A percentile compares a stretch with the other conserved stretches of the same genome.
Evolutionary conservation across 1,140 invertebrate species (phyloP).

Genomic region (Drosophila nasuta): DNA sequence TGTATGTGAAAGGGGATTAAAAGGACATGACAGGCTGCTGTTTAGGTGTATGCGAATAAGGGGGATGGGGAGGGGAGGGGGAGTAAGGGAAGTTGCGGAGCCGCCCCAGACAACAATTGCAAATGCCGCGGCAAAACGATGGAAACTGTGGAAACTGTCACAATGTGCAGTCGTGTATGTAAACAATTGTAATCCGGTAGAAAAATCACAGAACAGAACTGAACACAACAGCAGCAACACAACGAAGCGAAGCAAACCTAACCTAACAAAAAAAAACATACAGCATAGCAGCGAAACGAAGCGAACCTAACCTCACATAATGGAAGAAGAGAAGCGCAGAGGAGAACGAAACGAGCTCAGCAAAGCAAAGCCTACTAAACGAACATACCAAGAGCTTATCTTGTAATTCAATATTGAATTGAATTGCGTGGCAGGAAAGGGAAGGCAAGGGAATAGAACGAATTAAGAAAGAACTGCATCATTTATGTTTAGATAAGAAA

Average conservation of each 20-base stretch:
- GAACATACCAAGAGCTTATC: background rate
- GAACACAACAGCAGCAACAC: background rate
- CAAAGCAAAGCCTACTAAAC: conserved; percentile 13
- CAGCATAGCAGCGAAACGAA: background rate
- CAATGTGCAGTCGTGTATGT: conserved; percentile 80
- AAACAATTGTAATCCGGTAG: conserved; percentile 80
- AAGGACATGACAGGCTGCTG: conserved; percentile 60
- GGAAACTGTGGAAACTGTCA: conserved; percentile 68
- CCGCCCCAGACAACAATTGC: conserved; percentile 59
- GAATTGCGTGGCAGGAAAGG: background rate
- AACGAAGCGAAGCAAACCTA: conserved; percentile 2
- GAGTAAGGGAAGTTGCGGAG: background rate
- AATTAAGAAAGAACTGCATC: no score
- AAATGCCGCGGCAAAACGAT: conserved; percentile 35
- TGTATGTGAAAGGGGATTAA: conserved; percentile 41
- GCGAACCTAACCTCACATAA: conserved; percentile 16
- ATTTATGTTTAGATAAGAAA: no score
- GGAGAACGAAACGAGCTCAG: background rate
- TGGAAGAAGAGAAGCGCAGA: background rate
- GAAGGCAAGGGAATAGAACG: no score
- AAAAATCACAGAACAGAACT: conserved; percentile 65
- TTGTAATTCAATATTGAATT: conserved; percentile 48
- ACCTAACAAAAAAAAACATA: background rate
- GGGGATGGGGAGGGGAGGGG: background rate
- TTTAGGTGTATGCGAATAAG: background rate